phyloP scores from a whole-genome alignment of 2,113 vertebrate genomes.

The Suricata suricatta region DNA sequence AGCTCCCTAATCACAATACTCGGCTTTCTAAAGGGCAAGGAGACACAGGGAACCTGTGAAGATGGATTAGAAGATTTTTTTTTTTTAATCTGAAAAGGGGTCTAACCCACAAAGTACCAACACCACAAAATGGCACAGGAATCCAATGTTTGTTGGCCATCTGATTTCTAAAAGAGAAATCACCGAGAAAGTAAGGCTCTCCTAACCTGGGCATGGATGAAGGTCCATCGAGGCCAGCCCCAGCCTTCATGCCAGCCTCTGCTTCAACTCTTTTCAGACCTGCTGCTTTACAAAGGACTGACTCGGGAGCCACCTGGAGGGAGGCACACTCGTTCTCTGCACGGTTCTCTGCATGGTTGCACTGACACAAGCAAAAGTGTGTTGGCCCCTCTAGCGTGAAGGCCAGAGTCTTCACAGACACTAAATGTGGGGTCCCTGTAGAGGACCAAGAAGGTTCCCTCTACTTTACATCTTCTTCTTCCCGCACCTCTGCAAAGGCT shows the following conservation, averaged over 20 bases:
- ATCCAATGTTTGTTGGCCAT: background rate
- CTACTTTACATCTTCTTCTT: background rate
- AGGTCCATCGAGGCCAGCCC: background rate
- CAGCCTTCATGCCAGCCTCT: background rate
- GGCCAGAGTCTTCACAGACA: background rate
- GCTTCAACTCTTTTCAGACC: background rate
- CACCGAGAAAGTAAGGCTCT: background rate
- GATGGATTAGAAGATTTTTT: background rate
- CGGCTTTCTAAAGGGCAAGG: conserved; percentile 14
- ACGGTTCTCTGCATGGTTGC: background rate
- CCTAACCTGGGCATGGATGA: background rate
- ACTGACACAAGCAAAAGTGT: background rate
- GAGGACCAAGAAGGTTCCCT: background rate
- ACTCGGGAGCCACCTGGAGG: background rate
- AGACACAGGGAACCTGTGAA: background rate
- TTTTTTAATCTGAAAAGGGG: background rate
- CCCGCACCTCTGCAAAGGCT: background rate
- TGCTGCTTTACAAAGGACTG: background rate
- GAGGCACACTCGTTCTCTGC: background rate
- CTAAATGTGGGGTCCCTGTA: background rate
- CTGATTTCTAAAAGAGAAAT: conserved; percentile 12
- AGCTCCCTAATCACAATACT: background rate
- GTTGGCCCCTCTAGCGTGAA: background rate
- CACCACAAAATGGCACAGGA: background rate
- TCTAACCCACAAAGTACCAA: background rate